These are phyloP conservation scores for Caradrina kadenii DNA, from an alignment of 2,888 invertebrate species.

Conservation along the genomic window DNA sequence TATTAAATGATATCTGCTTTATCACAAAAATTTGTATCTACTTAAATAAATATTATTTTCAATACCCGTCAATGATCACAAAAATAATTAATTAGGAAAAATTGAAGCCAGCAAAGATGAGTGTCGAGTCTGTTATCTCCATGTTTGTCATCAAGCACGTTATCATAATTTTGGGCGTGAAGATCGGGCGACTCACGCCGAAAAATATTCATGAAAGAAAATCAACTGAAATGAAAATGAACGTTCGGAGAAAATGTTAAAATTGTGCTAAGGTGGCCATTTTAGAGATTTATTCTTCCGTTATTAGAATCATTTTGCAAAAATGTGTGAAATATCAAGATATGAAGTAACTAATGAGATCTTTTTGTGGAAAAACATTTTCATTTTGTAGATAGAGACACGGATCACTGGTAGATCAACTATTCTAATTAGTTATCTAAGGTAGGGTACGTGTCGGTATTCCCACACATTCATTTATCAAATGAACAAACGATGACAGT, in stretches of 20 bases:
- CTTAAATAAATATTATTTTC: background rate
- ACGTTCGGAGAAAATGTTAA: conserved; percentile 48
- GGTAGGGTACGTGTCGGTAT: conserved; percentile 21
- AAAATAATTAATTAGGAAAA: conserved; percentile 1
- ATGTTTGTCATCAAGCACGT: conserved; percentile 44
- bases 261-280: conserved; percentile 34
- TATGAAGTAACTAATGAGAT: conserved; percentile 20
- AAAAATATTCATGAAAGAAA: conserved; percentile 46
- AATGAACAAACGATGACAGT: conserved; percentile 45
- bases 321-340: conserved; percentile 13
- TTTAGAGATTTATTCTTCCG: conserved; percentile 45
- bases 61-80: background rate
- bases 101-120: background rate
- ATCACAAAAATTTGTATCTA: background rate
- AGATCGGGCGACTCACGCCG: conserved; percentile 17
- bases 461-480: conserved; percentile 36
- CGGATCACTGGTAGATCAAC: conserved; percentile 28
- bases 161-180: conserved; percentile 43
- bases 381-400: conserved; percentile 14
- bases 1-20: background rate
- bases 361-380: background rate
- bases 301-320: conserved; percentile 24
- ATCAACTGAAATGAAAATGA: conserved; percentile 36
- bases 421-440: conserved; percentile 40
- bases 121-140: conserved; percentile 25